Conservation (phyloP, 2,888 invertebrate genomes). For the Volucella inanis region DNA sequence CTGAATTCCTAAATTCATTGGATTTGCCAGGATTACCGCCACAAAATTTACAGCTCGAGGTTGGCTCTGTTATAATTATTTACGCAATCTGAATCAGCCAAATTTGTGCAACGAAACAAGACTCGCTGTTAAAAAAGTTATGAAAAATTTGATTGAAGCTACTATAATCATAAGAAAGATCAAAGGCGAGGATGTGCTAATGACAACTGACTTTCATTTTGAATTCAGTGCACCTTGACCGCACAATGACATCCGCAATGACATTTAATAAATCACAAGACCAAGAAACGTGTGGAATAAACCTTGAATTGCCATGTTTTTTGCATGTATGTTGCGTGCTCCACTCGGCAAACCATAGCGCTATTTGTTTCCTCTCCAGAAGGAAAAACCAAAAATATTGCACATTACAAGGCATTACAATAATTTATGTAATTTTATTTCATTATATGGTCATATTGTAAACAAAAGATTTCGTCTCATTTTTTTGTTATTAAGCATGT, state of each 20-base stretch:
- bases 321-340: background rate
- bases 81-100: no score
- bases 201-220: background rate
- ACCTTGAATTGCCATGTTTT: background rate
- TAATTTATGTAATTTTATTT: no score
- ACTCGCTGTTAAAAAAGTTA: no score
- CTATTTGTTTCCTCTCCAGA: constrained; percentile 1
- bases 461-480: background rate
- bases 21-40: no score
- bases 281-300: constrained; percentile 4
- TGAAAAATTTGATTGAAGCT: no score
- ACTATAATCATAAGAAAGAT: no score
- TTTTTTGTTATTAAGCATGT: background rate
- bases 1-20: no score
- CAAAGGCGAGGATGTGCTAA: background rate
- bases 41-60: no score
- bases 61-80: no score
- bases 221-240: background rate
- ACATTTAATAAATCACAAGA: constrained; percentile 2
- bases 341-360: background rate
- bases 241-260: background rate
- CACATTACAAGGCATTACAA: no score
- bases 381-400: background rate
- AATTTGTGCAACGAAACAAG: no score
- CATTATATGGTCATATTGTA: no score